These are phyloP conservation scores for Agapornis roseicollis DNA, from an alignment of 2,113 vertebrate species.

Conservation along the genomic window DNA sequence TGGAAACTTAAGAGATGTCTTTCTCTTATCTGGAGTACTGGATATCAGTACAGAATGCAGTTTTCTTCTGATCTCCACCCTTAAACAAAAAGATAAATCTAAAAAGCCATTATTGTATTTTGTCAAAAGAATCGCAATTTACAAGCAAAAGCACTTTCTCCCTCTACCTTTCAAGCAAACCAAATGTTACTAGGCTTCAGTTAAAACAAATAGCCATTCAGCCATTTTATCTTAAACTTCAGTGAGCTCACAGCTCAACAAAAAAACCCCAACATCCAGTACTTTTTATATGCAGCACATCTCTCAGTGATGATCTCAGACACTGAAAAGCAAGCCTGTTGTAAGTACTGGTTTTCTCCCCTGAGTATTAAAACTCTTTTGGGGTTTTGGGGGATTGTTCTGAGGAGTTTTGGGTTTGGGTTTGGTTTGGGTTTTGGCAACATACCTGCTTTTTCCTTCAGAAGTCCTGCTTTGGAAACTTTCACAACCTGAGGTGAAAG, in stretches of 20 bases:
- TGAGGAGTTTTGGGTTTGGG: rapidly evolving
- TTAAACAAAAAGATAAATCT: background rate
- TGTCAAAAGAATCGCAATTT: background rate
- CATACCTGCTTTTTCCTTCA: background rate
- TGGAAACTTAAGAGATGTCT: background rate
- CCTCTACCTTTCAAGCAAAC: background rate
- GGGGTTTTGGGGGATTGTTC: background rate
- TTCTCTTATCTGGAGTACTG: background rate
- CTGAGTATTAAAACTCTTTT: background rate
- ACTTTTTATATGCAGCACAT: background rate
- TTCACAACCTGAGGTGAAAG: background rate
- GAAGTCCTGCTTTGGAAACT: background rate
- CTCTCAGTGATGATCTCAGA: background rate
- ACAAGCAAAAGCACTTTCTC: background rate
- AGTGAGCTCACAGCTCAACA: background rate
- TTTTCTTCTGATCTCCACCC: background rate
- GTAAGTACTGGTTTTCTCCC: background rate
- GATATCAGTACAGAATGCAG: background rate
- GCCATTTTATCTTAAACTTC: background rate
- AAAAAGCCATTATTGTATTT: background rate
- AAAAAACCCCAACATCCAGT: background rate
- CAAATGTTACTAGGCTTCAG: background rate
- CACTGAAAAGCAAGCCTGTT: background rate
- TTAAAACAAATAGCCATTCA: background rate
- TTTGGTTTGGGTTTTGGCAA: background rate